Evolutionary conservation across 2,888 invertebrate species (phyloP).

Genomic region (Ligdia adustata): DNA sequence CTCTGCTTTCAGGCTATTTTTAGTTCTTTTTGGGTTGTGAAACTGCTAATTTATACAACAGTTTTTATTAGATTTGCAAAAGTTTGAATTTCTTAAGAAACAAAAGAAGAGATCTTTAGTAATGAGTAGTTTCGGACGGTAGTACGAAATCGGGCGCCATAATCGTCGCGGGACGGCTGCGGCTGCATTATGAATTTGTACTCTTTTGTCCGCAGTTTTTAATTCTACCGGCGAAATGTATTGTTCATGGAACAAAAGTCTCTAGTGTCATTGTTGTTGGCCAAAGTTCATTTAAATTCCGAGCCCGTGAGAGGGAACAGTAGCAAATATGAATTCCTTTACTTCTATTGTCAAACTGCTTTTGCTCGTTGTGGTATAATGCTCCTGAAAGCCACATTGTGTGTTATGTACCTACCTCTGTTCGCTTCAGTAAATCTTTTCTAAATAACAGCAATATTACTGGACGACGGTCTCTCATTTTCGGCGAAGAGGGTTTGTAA

Average conservation of each 20-base stretch:
- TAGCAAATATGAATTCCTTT: conserved; percentile 82
- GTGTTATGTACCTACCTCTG: conserved; percentile 47
- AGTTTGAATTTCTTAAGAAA: background rate
- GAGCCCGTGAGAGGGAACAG: conserved; percentile 78
- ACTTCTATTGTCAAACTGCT: conserved; percentile 77
- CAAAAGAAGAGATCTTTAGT: conserved; percentile 1
- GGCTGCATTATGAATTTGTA: conserved; percentile 80
- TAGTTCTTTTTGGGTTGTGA: too few relatives aligned
- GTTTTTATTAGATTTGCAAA: too few relatives aligned
- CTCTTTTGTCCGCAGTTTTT: conserved; percentile 80
- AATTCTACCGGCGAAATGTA: conserved; percentile 82
- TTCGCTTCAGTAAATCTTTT: conserved; percentile 35
- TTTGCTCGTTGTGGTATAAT: conserved; percentile 71
- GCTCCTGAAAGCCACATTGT: conserved; percentile 68
- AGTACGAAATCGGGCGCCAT: conserved; percentile 30
- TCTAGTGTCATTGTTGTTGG: conserved; percentile 81
- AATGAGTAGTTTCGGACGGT: background rate
- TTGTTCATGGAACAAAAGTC: conserved; percentile 81
- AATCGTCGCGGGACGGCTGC: conserved; percentile 57
- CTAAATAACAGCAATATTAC: conserved; percentile 33
- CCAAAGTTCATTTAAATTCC: conserved; percentile 83
- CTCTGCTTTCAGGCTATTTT: too few relatives aligned
- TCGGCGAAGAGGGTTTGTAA: conserved; percentile 12
- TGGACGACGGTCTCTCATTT: conserved; percentile 23
- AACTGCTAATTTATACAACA: too few relatives aligned